phyloP scores from a whole-genome alignment of 2,113 vertebrate species.

The Phainopepla nitens region DNA sequence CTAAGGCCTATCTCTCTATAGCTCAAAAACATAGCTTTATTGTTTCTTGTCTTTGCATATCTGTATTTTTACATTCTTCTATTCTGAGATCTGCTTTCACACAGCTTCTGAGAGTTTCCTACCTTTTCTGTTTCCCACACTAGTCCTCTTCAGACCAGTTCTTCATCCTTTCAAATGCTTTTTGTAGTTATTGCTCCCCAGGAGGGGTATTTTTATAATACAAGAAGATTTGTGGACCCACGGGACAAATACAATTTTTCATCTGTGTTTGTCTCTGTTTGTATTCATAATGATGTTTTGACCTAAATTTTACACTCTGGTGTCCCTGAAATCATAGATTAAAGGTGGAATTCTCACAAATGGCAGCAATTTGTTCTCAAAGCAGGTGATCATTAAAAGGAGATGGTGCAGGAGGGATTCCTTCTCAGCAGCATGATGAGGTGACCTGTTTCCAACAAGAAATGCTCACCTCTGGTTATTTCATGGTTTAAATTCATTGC shows the following conservation, averaged over 20 bases:
- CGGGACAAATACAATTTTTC: background rate
- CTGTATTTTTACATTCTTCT: too few species aligned
- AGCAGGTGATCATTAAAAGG: background rate
- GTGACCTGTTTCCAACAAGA: background rate
- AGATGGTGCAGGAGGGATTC: background rate
- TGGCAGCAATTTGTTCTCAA: background rate
- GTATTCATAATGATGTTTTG: background rate
- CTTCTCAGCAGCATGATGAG: background rate
- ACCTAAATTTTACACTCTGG: background rate
- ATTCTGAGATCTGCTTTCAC: too few species aligned
- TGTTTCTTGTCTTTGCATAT: too few species aligned
- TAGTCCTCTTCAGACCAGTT: fast-evolving
- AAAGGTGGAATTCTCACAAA: background rate
- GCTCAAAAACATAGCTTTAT: too few species aligned
- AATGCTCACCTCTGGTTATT: background rate
- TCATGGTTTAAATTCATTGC: background rate
- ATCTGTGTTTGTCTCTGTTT: background rate
- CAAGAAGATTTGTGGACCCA: background rate
- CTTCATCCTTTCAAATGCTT: background rate
- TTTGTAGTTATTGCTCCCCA: background rate
- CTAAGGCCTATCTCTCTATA: too few species aligned
- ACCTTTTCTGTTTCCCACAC: too few species aligned
- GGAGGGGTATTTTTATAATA: background rate
- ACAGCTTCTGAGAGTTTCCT: too few species aligned
- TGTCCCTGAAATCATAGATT: background rate